These are phyloP conservation scores for Platycnemis pennipes DNA, from an alignment of 2,888 invertebrate species.

Conservation along the genomic window DNA sequence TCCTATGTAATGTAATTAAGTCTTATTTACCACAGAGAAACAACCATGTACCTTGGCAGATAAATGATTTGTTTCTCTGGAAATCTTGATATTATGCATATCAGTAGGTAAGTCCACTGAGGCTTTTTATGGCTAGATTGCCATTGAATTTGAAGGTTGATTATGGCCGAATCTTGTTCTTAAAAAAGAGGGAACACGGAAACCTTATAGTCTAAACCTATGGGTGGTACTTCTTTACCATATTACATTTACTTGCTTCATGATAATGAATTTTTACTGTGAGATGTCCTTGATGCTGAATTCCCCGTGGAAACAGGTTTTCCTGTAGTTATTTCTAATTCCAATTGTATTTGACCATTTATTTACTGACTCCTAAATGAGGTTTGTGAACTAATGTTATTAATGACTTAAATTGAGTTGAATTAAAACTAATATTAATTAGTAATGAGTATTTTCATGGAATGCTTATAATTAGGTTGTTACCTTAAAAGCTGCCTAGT, in stretches of 20 bases:
- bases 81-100: no score
- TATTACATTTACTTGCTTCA: neutral
- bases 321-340: neutral
- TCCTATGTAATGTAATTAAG: no score
- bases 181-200: no score
- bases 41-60: no score
- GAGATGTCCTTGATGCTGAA: neutral
- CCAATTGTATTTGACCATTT: neutral
- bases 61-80: no score
- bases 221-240: neutral
- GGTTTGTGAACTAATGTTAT: neutral
- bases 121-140: no score
- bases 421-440: neutral
- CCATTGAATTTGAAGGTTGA: no score
- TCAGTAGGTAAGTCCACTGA: no score
- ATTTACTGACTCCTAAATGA: neutral
- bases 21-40: no score
- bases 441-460: neutral
- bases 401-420: neutral
- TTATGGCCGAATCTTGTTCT: no score
- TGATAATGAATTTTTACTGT: neutral
- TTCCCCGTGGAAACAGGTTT: neutral
- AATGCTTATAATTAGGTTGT: neutral
- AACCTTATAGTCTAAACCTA: no score
- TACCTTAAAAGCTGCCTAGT: neutral